A percentile compares a stretch with the other conserved stretches of the same genome.
phyloP scores from a whole-genome alignment of 2,797 vertebrate species.

The Borostomias antarcticus region DNA sequence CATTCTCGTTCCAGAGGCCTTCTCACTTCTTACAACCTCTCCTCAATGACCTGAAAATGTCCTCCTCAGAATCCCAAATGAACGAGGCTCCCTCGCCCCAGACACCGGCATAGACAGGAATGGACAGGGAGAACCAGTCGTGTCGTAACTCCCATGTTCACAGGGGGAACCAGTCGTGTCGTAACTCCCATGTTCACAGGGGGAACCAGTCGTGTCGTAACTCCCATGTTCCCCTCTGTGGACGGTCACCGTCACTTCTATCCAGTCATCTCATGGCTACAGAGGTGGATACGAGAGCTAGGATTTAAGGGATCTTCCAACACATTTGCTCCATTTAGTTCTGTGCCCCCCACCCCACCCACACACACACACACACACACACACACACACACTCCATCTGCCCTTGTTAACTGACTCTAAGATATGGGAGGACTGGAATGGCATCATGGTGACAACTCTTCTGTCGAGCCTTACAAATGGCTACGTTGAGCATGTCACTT shows the following conservation, averaged over 20 bases:
- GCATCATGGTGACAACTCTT: conserved; percentile 11
- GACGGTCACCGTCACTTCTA: too few relatives aligned
- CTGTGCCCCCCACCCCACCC: not conserved
- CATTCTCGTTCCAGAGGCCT: not conserved
- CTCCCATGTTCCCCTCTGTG: too few relatives aligned
- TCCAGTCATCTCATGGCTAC: not conserved
- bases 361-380: too few relatives aligned
- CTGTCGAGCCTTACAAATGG: conserved; percentile 41
- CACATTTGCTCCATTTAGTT: not conserved
- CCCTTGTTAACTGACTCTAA: not conserved
- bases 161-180: not conserved
- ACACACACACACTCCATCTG: conserved; percentile 1
- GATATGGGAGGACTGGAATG: conserved; percentile 37
- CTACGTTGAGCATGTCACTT: conserved; percentile 47
- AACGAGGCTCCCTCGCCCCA: not conserved
- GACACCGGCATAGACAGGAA: not conserved
- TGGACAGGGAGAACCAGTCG: not conserved
- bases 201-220: not conserved
- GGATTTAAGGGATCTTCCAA: not conserved
- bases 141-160: not conserved
- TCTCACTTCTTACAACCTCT: not conserved
- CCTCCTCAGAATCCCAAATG: not conserved
- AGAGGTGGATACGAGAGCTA: not conserved
- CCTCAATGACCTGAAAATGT: not conserved
- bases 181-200: not conserved